Conservation (phyloP, 1,140 invertebrate genomes). For the Spodoptera litura region DNA sequence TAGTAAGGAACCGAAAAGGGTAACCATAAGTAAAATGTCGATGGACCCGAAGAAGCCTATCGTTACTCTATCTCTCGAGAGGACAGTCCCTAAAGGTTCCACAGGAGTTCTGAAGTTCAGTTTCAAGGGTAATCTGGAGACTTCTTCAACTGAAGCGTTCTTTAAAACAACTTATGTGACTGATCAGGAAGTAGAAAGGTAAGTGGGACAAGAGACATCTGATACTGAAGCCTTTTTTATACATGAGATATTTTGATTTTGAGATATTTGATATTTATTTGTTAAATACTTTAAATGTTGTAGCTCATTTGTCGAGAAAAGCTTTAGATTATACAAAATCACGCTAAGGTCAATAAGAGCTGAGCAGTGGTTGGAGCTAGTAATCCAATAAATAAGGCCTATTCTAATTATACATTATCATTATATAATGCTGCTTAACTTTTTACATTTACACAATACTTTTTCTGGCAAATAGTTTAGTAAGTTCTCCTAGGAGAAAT, state of each 20-base stretch:
- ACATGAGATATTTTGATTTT: no score
- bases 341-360: no score
- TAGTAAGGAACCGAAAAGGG: slow-evolving; percentile 21
- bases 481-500: background rate
- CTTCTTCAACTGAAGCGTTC: slow-evolving; percentile 86
- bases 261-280: no score
- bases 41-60: slow-evolving; percentile 86
- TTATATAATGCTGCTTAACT: no score
- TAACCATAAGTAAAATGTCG: slow-evolving; percentile 54
- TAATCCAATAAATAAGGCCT: no score
- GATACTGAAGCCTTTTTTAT: no score
- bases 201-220: slow-evolving; percentile 61
- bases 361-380: no score
- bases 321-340: no score
- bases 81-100: slow-evolving; percentile 82
- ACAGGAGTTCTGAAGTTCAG: slow-evolving; percentile 86
- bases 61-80: slow-evolving; percentile 86
- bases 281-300: no score
- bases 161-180: slow-evolving; percentile 88
- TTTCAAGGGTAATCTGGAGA: slow-evolving; percentile 88
- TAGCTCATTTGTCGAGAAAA: no score
- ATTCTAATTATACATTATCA: no score
- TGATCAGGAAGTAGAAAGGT: slow-evolving; percentile 83
- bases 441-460: no score
- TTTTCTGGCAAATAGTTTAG: background rate